Percentiles rank a stretch among this genome's conserved stretches.
Conservation (phyloP, 1,140 invertebrate species). For the Drosophila sturtevanti region DNA sequence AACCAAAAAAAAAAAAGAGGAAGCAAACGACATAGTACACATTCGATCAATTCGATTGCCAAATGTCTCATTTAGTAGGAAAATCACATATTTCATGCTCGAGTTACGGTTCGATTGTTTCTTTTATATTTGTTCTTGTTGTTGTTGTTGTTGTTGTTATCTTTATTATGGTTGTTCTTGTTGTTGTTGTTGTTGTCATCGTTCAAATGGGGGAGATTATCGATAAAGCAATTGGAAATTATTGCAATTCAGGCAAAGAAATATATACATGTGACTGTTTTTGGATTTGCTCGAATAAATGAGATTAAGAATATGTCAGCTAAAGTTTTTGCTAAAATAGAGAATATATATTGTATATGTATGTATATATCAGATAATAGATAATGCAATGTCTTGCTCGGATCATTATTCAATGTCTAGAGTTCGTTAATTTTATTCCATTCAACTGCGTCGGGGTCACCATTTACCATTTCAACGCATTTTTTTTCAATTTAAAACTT, state of each 20-base stretch:
- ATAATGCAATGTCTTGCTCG: no score
- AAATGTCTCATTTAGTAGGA: slow-evolving; percentile 12
- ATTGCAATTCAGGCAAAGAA: background rate
- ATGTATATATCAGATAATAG: no score
- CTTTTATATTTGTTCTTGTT: background rate
- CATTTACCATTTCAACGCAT: no score
- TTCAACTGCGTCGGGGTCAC: no score
- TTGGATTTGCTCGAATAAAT: background rate
- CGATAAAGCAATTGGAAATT: slow-evolving; percentile 13
- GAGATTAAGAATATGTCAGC: background rate
- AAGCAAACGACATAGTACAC: background rate
- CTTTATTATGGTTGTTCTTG: no score
- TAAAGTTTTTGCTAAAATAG: background rate
- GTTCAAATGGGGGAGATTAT: background rate
- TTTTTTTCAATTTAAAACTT: no score
- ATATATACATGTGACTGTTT: background rate
- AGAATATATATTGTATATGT: no score
- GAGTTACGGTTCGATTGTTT: slow-evolving; percentile 6
- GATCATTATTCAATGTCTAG: no score
- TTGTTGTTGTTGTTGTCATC: no score
- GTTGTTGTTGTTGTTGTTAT: no score
- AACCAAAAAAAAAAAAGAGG: background rate
- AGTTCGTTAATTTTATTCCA: no score
- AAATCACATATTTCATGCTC: slow-evolving; percentile 14
- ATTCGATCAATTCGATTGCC: background rate